Base-by-base conservation (phyloP, 2,888 invertebrate genomes). In the Orthonevra nobilis region DNA sequence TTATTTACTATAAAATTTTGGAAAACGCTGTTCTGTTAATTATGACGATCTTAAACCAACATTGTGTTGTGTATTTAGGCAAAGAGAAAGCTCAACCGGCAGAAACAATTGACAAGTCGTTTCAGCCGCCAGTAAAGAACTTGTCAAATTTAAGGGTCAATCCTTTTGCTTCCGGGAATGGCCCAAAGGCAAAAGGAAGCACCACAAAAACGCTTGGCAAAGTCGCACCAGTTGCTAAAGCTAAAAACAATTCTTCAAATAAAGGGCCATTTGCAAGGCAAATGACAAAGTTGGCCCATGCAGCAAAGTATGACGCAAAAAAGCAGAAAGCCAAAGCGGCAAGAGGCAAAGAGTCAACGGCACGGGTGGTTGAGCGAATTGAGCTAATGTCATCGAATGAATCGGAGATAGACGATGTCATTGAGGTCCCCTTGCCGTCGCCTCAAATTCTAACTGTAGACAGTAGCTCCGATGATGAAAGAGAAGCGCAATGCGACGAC, bases 381-480 rank as follows among this genome's bases (percentile, higher is more conserved):
- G 61, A 73, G 28, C 0, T 79, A 2, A 1, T 73, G 0, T 70
- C 81, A 32, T 36, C 46, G 7, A 38, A 44, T 1, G 54, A 72
- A 12, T 84, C 84, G 0, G 84, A 85, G 12, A 82, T 81, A 0
- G 86, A 87, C 60, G 89, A 88, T 74, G 86, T 89, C 1, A 81
- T 89, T 12, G 79, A 84, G 30, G 83, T 89, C 6, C 86, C 86
- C 0, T 10, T 85, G 12, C 84, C 85, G 5, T 84, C 87, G 1
- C 85, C 86, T 5, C 86, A 85, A 5, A 83, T 85, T 4, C 84
- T 87, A 3, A 83, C 84, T 1, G 75, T 89, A 2, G 86, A 86
- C n/a, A 84, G 85, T 14, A 87, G 87, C 32, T 86, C 86, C 0
- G 85, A 85, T 6, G 66, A 81, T 3, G 61, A 73, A 2, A 9